A percentile compares a stretch with the other conserved stretches of the same genome.
phyloP scores from a whole-genome alignment of 2,888 invertebrate genomes.

The Cheilosia vernalis region DNA sequence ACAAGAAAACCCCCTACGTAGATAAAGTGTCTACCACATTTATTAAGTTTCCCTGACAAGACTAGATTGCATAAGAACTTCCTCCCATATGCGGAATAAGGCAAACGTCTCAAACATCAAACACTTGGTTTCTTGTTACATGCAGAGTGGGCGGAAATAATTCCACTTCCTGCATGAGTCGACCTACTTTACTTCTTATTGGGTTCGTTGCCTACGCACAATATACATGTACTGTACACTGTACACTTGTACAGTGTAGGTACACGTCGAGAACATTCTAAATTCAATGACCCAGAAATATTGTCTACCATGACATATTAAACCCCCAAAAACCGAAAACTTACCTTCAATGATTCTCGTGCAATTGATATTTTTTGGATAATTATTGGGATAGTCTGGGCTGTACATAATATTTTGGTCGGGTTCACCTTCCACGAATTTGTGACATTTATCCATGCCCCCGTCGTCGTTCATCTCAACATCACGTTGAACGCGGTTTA shows the following conservation, averaged over 20 bases:
- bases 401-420: conserved; percentile 87
- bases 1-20: no score
- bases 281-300: not conserved
- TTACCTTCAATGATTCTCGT: conserved; percentile 88
- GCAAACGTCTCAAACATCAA: no score
- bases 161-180: not conserved
- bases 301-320: no score
- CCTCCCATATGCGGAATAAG: no score
- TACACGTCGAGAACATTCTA: not conserved
- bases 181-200: not conserved
- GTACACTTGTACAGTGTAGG: no score
- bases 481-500: conserved; percentile 76
- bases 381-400: conserved; percentile 87
- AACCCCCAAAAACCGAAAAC: conserved; percentile 75
- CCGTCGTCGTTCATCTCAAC: conserved; percentile 77
- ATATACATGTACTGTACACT: no score
- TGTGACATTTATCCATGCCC: conserved; percentile 84
- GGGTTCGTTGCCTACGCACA: not conserved
- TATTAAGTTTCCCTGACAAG: no score
- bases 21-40: no score
- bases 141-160: not conserved
- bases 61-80: no score
- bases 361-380: conserved; percentile 88
- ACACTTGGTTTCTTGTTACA: no score
- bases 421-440: conserved; percentile 85